Evolutionary conservation across 2,797 vertebrate genomes (phyloP), one percentile per base, ranked within the genome.

Genomic region (Neosalanx taihuensis): DNA sequence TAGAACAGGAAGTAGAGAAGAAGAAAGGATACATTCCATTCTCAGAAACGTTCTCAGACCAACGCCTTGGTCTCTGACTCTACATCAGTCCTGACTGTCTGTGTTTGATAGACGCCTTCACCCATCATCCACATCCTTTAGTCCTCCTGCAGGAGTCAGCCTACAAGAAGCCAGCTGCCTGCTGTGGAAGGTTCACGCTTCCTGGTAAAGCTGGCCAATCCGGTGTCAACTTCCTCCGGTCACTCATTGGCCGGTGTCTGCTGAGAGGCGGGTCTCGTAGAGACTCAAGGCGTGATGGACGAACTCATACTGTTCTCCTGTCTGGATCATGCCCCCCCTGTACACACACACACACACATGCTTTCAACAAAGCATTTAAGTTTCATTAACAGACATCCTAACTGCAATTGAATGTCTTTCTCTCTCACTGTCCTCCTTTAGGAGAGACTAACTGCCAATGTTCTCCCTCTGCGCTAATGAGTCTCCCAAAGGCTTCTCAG

Each of bases 311-410:
- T 99, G 97, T 88, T 99, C 96, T 0, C 93, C 95, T 7, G 97
- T 99, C 84, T 99, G 97, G 84, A 99, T 96, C 97, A 99, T 99
- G 29, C 97, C 97, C 7, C 97, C 97, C 81, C 97, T 99, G 90
- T 26, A 26, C 69, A 76, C 18, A 75, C 83, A 86, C 75, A 56
- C 18, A 60, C 56, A 61, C 6, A 58, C 58, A 56, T 13, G 30
- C 17, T 20, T 9, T 29, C 51, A n/a, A 41, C 10, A 41, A 41
- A 2, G 6, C 37, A 41, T 41, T 41, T 12, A 41, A 12, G 37
- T 41, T 41, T 7, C 10, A 41, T 41, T 41, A 41, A 41, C 12
- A 41, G 9, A 10, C 10, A 15, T 9, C 4, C 9, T 29, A 12
- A 17, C 7, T 26, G 26, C 26, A 30, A 30, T 7, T 63, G 2